Percentiles rank a stretch among this genome's conserved stretches.
These are phyloP conservation scores for Tipula helvola DNA, from an alignment of 2,888 invertebrate genomes.

Conservation along the genomic window DNA sequence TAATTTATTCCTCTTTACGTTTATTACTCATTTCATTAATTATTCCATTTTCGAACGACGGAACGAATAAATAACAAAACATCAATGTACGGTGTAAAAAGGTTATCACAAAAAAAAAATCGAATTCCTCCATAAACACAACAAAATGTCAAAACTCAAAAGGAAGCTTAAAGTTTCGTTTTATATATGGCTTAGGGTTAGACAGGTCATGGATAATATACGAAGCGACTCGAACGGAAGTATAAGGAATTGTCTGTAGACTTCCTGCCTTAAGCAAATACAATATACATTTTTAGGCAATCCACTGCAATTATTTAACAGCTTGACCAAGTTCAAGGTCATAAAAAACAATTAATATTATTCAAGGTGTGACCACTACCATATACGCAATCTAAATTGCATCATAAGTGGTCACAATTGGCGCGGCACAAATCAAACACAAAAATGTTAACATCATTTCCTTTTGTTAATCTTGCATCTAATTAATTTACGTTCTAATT, in stretches of 20 bases:
- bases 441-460: background rate
- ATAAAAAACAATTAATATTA: background rate
- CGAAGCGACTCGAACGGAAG: background rate
- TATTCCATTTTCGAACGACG: background rate
- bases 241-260: background rate
- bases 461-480: constrained; percentile 4
- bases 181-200: background rate
- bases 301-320: background rate
- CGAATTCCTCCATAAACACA: background rate
- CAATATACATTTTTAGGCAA: background rate
- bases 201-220: background rate
- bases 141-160: background rate
- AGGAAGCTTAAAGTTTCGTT: background rate
- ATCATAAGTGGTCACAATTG: background rate
- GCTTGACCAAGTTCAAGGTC: background rate
- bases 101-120: background rate
- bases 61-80: background rate
- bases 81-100: background rate
- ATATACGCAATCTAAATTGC: background rate
- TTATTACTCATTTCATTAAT: background rate
- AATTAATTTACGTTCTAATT: background rate
- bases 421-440: background rate
- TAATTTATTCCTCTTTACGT: background rate
- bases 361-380: background rate
- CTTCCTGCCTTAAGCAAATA: background rate